phyloP scores from a whole-genome alignment of 2,113 vertebrate species.

The Heterotis niloticus region DNA sequence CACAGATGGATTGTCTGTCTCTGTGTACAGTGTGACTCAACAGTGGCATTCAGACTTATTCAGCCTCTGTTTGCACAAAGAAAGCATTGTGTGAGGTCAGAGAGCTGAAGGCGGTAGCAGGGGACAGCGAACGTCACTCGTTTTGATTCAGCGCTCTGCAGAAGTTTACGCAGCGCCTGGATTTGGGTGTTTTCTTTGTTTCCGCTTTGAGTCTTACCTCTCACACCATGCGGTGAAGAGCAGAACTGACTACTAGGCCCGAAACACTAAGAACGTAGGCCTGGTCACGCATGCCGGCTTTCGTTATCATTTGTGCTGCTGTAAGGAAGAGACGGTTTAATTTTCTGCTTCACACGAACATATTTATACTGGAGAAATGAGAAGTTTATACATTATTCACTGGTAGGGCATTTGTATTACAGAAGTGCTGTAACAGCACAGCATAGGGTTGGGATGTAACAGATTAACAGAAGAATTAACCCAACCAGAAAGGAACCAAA shows the following conservation, averaged over 20 bases:
- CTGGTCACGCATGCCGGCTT: too few species aligned
- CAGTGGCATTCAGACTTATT: constrained; percentile 47
- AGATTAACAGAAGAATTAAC: too few species aligned
- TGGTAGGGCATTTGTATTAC: too few species aligned
- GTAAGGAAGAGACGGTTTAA: too few species aligned
- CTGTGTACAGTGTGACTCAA: constrained; percentile 43
- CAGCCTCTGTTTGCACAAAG: constrained; percentile 38
- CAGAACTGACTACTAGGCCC: neutral
- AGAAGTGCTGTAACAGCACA: too few species aligned
- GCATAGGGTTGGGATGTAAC: too few species aligned
- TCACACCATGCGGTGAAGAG: constrained; percentile 23
- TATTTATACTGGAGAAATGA: too few species aligned
- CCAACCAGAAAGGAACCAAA: too few species aligned
- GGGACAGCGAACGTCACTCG: constrained; percentile 47
- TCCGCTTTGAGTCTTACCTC: constrained; percentile 25
- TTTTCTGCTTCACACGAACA: too few species aligned
- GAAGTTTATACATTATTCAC: too few species aligned
- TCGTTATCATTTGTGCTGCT: too few species aligned
- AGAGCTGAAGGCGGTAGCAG: constrained; percentile 26
- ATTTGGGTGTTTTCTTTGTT: constrained; percentile 56
- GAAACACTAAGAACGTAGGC: too few species aligned
- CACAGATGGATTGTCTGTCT: neutral
- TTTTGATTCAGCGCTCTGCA: constrained; percentile 36
- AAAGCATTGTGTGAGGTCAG: constrained; percentile 40
- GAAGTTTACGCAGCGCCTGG: constrained; percentile 38